Percentiles rank a stretch among this genome's conserved stretches.
Conservation (phyloP, 2,113 vertebrate genomes). For the Serinus canaria region DNA sequence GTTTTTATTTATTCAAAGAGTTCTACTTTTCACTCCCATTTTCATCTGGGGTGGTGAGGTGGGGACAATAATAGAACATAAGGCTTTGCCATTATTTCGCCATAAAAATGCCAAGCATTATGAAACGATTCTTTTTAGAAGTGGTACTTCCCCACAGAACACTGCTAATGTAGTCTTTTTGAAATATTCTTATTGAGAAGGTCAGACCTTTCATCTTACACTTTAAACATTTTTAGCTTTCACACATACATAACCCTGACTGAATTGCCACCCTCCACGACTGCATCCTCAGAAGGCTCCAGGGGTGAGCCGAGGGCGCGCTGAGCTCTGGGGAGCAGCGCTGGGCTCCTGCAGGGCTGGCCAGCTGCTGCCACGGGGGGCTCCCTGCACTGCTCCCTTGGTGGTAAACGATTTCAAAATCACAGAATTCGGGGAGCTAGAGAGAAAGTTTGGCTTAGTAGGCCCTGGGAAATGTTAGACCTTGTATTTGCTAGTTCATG, state of each 20-base stretch:
- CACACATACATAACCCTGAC: neutral
- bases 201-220: neutral
- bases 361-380: fast-evolving
- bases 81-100: neutral
- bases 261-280: neutral
- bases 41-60: neutral
- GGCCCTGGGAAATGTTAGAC: no score
- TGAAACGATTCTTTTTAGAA: neutral
- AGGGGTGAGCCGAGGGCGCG: neutral
- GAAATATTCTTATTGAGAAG: neutral
- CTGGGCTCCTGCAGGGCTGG: neutral
- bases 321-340: neutral
- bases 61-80: neutral
- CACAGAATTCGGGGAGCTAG: no score
- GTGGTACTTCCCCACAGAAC: neutral
- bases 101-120: neutral
- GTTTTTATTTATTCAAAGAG: neutral
- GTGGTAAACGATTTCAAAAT: no score
- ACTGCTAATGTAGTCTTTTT: neutral
- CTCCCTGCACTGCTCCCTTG: neutral
- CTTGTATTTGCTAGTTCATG: no score
- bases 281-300: neutral
- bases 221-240: neutral
- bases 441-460: no score
- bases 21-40: neutral